Base-by-base conservation (phyloP, 2,888 invertebrate species). In the Mythimna loreyi region DNA sequence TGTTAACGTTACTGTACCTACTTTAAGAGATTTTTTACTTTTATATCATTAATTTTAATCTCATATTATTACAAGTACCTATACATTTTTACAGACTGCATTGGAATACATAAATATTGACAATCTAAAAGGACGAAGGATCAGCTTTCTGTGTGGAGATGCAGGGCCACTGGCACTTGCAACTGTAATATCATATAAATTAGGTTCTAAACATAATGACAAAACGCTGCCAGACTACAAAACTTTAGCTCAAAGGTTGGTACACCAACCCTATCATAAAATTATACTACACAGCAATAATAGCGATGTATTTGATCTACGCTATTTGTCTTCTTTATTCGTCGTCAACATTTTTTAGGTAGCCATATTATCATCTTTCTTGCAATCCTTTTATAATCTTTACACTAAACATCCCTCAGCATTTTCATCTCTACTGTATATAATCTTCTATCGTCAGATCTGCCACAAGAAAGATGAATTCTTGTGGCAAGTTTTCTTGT, bases 141-240 rank as follows among this genome's bases (percentile, higher is more conserved):
- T 97, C 56, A 97, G 97, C 52, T 98, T 98, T 90, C 90, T 98
- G 28, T 97, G 98, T 84, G 98, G 98, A 21, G 97, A 97, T 91
- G 97, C 97, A 57, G 98, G 99, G 0, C 97, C 98, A 43, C 97
- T 97, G 82, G 98, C 98, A 5, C 96, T 98, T 16, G 97, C 97
- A 11, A 96, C 97, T 8, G 97, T 96, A 7, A 94, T 98, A 67
- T 97, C 98, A 62, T 93, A 97, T 82, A 96, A 95, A 82, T 88
- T 97, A 75, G 96, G 96, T 21, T 77, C 67, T 16, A 88, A 82
- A 72, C 84, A 88, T 21, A 90, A 90, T 45, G 83, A 87, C 45
- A 71, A 64, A 4, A 91, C 94, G 63, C 84, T 94, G 33, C 94
- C 96, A 43, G 96, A 97, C 85, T 94, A 96, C 69, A 92, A 93